Evolutionary conservation across 2,113 vertebrate genomes (phyloP).

Genomic region (Notechis scutatus): DNA sequence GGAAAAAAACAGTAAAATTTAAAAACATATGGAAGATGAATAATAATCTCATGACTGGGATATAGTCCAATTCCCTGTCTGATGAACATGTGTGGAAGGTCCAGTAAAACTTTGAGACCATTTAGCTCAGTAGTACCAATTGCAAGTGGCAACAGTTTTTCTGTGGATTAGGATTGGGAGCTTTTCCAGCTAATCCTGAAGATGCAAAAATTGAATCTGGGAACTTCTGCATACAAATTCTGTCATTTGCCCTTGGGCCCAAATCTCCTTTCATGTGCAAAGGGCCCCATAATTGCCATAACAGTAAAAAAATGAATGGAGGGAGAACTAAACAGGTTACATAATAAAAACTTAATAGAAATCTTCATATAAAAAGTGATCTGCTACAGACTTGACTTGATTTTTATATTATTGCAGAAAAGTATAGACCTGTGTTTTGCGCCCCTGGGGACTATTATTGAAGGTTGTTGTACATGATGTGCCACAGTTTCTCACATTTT

Average conservation of each 20-base stretch:
- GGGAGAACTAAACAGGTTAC: background rate
- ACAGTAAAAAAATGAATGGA: too few species aligned
- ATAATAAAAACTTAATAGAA: background rate
- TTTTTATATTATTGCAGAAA: background rate
- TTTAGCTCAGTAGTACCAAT: background rate
- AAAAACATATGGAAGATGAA: background rate
- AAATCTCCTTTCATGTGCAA: background rate
- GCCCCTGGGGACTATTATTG: background rate
- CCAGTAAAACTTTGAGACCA: background rate
- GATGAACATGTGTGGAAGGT: background rate
- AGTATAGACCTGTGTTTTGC: background rate
- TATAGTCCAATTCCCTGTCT: background rate
- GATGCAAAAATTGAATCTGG: background rate
- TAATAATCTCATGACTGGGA: background rate
- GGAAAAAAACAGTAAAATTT: background rate
- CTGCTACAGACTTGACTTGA: background rate
- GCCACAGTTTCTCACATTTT: conserved; percentile 20
- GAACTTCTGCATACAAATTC: background rate
- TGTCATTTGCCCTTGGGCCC: background rate
- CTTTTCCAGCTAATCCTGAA: background rate
- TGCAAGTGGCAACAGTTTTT: background rate
- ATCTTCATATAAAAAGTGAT: background rate
- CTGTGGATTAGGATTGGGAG: background rate
- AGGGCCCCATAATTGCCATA: background rate
- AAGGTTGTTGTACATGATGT: conserved; percentile 12